Conservation (phyloP, 1,140 invertebrate genomes). For the Drosophila quadrilineata region DNA sequence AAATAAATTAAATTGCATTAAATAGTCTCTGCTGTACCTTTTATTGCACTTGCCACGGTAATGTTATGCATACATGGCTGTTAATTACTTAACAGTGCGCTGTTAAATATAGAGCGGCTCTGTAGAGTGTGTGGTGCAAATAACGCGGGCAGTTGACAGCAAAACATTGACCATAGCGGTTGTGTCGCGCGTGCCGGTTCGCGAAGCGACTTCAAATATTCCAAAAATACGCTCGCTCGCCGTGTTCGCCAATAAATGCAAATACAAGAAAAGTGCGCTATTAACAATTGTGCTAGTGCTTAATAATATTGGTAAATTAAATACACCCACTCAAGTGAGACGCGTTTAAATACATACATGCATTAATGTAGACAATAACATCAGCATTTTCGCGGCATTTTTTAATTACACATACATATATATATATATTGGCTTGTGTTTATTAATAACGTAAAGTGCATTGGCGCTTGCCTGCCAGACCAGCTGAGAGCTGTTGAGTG, state of each 20-base stretch:
- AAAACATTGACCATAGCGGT: constrained; percentile 15
- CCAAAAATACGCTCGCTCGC: constrained; percentile 16
- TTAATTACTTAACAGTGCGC: constrained; percentile 4
- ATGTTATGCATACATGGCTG: not conserved
- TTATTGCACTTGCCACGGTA: too few relatives aligned
- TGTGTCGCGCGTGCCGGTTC: not conserved
- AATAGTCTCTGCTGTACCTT: too few relatives aligned
- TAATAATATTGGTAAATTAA: too few relatives aligned
- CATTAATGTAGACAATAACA: too few relatives aligned
- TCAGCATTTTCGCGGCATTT: constrained; percentile 32
- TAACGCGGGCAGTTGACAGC: constrained; percentile 12
- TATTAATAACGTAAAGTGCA: constrained; percentile 31
- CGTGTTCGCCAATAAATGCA: constrained; percentile 13
- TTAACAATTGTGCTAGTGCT: too few relatives aligned
- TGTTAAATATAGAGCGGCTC: constrained; percentile 6
- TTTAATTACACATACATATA: constrained; percentile 10
- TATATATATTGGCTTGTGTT: not conserved
- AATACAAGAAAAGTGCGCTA: too few relatives aligned
- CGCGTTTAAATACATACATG: too few relatives aligned
- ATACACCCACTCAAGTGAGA: too few relatives aligned
- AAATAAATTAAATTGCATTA: too few relatives aligned
- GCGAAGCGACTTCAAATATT: not conserved
- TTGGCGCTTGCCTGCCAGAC: constrained; percentile 27
- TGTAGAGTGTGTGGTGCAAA: not conserved
- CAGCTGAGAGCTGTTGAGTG: constrained; percentile 14